phyloP scores from a whole-genome alignment of 1,140 invertebrate genomes.

The Amphibalanus amphitrite region DNA sequence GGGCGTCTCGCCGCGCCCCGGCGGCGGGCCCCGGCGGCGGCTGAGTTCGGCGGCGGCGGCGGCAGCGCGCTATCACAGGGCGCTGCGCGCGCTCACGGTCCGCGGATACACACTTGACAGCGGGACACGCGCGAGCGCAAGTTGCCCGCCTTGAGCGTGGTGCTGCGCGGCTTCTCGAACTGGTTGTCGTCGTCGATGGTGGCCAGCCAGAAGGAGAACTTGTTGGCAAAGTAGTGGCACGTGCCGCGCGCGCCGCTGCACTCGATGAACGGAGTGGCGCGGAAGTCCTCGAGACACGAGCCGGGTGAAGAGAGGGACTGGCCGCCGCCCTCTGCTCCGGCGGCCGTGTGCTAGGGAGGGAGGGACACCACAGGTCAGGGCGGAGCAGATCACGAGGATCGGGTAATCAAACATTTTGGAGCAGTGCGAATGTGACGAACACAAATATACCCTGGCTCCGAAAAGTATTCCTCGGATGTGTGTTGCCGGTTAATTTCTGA shows the following conservation, averaged over 20 bases:
- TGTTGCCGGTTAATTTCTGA: too few relatives aligned
- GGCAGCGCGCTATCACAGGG: constrained; percentile 58
- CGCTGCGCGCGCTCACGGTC: constrained; percentile 83
- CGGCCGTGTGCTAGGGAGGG: constrained; percentile 87
- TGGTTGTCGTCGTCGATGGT: constrained; percentile 74
- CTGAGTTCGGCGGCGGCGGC: constrained; percentile 94
- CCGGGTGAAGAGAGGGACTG: constrained; percentile 85
- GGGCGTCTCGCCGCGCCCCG: constrained; percentile 6
- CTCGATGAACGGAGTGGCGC: constrained; percentile 87
- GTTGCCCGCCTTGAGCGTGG: constrained; percentile 83
- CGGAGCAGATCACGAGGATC: constrained; percentile 17
- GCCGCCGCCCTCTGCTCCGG: constrained; percentile 85
- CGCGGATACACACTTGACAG: constrained; percentile 79
- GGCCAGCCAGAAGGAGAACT: constrained; percentile 95
- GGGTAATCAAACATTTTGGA: neutral
- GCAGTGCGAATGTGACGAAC: too few relatives aligned
- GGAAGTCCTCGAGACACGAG: constrained; percentile 91
- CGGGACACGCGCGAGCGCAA: constrained; percentile 67
- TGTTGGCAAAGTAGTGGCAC: constrained; percentile 93
- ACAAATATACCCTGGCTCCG: too few relatives aligned
- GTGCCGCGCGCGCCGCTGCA: constrained; percentile 81
- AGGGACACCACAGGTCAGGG: too few relatives aligned
- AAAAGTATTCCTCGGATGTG: too few relatives aligned
- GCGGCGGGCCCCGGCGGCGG: constrained; percentile 44
- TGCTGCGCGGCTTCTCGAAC: constrained; percentile 61